Conservation (phyloP, 1,140 invertebrate species). For the Anastatus disparis region DNA sequence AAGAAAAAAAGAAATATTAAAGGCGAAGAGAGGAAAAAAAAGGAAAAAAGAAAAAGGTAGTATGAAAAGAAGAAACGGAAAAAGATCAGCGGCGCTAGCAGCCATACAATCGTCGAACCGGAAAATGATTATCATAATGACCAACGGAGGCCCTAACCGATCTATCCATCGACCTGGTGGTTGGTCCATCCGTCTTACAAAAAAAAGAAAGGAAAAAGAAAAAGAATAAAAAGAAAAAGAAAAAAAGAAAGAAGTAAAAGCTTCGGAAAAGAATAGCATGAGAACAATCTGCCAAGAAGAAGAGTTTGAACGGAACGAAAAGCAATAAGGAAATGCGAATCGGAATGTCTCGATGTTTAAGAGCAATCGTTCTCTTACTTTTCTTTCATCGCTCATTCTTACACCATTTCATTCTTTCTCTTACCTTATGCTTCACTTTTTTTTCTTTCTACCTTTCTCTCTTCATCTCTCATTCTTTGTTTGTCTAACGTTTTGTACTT, state of each 20-base stretch:
- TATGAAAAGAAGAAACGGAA: slow-evolving; percentile 6
- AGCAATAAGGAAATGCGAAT: slow-evolving; percentile 62
- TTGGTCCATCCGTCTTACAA: slow-evolving; percentile 9
- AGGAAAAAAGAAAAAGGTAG: not conserved
- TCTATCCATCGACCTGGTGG: slow-evolving; percentile 17
- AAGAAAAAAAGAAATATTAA: not conserved
- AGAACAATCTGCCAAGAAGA: slow-evolving; percentile 3
- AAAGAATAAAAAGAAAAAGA: not conserved
- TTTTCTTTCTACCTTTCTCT: not conserved
- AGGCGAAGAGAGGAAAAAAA: not conserved
- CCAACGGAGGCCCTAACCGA: slow-evolving; percentile 46
- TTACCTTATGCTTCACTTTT: not conserved
- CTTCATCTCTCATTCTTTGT: not conserved
- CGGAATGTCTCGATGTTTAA: slow-evolving; percentile 61
- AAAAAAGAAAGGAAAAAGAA: not conserved
- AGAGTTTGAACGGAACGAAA: not conserved
- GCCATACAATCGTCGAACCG: slow-evolving; percentile 52
- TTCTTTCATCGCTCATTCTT: not conserved
- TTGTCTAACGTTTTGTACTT: not conserved
- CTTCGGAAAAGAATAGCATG: not conserved
- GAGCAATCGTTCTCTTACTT: not conserved
- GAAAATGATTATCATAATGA: slow-evolving; percentile 63
- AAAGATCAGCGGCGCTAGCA: slow-evolving; percentile 29
- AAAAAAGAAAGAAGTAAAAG: not conserved
- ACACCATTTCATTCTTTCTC: too few relatives aligned